A percentile compares a stretch with the other conserved stretches of the same genome.
phyloP scores from a whole-genome alignment of 2,888 invertebrate genomes.

The Spilosoma lubricipeda region DNA sequence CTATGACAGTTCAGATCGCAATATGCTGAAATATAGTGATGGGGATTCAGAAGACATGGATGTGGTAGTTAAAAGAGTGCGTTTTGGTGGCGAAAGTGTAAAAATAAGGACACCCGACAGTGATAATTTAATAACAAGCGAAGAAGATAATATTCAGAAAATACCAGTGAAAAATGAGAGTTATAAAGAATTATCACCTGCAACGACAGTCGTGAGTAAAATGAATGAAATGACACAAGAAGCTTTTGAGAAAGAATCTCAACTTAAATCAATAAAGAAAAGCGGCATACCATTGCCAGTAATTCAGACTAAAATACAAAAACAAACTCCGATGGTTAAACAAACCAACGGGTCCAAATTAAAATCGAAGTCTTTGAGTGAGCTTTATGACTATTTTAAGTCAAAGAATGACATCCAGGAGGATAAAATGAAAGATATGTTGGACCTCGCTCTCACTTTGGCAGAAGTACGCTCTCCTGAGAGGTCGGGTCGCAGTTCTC shows the following conservation, averaged over 20 bases:
- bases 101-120: constrained; percentile 95
- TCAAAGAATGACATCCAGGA: constrained; percentile 69
- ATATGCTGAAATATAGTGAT: constrained; percentile 87
- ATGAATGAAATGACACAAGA: constrained; percentile 74
- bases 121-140: constrained; percentile 88
- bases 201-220: constrained; percentile 65
- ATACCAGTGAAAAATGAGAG: constrained; percentile 54
- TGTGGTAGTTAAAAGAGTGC: constrained; percentile 89
- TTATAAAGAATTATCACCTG: constrained; percentile 60
- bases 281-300: constrained; percentile 80
- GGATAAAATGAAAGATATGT: constrained; percentile 61
- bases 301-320: constrained; percentile 66
- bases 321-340: constrained; percentile 55
- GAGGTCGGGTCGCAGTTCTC: constrained; percentile 59
- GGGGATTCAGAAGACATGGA: constrained; percentile 87
- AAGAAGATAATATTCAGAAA: constrained; percentile 75
- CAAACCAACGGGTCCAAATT: constrained; percentile 69
- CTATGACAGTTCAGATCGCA: constrained; percentile 78
- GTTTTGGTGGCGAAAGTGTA: constrained; percentile 95
- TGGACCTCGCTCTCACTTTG: constrained; percentile 73
- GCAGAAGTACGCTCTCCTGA: constrained; percentile 74
- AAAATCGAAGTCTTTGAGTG: constrained; percentile 82
- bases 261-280: constrained; percentile 62
- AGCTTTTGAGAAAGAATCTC: constrained; percentile 61
- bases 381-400: constrained; percentile 81